Base-by-base conservation (phyloP, 2,797 vertebrate species). In the Bryconaethiops microstoma region DNA sequence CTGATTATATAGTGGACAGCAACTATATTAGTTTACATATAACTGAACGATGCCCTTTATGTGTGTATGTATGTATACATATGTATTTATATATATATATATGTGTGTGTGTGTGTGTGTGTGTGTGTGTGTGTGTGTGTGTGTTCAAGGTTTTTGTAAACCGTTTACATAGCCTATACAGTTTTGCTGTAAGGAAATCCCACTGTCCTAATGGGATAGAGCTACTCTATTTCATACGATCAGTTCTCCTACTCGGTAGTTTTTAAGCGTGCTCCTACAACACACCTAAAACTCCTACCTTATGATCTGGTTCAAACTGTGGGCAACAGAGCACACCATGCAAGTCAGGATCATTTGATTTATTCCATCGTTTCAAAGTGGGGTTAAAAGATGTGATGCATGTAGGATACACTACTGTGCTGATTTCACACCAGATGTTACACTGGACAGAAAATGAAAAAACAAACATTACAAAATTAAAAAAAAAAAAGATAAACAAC, bases 351-450 rank as follows among this genome's bases (percentile, higher is more conserved):
- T 92, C 87, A 92, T 91, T 93, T 90, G 80, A 91, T 95, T 94
- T 94, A 93, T 95, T 94, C 87, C 89, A 91, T 92, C 81, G 90
- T 91, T 91, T 92, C 89, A 93, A 92, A 93, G 91, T 90, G 85
- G 83, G 88, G 86, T 90, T 92, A 84, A 89, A 89, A 90, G 79
- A 88, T 59, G 83, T 86, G 75, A 83, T 90, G 89, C 88, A 78
- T 86, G 75, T 79, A 64, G 71, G 81, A 76, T 77, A 86, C 82
- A 78, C 62, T 77, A 70, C 84, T 65, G 77, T 82, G 60, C 71
- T 85, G 81, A 85, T 88, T 88, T 76, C 84, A 91, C 87, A 88
- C 62, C 84, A 82, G 69, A 83, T 87, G 87, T 79, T 91, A 92
- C 86, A 90, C 80, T 89, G 76, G 79, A 82, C 78, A 87, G 63